Conservation (phyloP, 2,113 vertebrate species). For the Columba livia region DNA sequence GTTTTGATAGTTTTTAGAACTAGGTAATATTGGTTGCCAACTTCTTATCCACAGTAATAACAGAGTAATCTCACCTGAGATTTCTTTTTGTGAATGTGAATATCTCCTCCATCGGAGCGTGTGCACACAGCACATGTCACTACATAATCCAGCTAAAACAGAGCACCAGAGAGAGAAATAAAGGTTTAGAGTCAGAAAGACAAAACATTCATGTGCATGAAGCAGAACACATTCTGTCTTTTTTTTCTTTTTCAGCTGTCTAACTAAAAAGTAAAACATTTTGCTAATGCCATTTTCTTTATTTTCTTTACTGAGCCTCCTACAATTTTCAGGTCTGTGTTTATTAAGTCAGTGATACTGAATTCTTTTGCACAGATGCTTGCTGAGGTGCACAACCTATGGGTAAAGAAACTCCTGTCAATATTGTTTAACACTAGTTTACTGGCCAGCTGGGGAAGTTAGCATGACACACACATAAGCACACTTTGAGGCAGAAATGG, state of each 20-base stretch:
- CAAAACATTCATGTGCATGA: neutral
- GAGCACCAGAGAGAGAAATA: neutral
- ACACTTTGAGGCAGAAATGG: neutral
- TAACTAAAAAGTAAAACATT: neutral
- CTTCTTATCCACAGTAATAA: neutral
- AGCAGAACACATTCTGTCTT: neutral
- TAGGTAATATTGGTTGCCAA: neutral
- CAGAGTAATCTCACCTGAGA: conserved; percentile 84
- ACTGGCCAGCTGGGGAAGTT: neutral
- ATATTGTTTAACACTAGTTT: neutral
- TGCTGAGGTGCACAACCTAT: neutral
- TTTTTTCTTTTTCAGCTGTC: neutral
- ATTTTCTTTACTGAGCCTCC: neutral
- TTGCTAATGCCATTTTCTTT: neutral
- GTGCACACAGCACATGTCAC: conserved; percentile 99
- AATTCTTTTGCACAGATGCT: neutral
- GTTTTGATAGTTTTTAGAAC: neutral
- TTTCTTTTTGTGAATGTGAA: conserved; percentile 97
- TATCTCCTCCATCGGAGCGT: conserved; percentile 92
- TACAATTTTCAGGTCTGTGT: neutral
- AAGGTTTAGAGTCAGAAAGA: neutral
- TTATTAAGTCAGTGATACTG: neutral
- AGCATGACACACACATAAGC: neutral
- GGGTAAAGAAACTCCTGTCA: neutral
- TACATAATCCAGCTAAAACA: conserved; percentile 90